A percentile compares a stretch with the other conserved stretches of the same genome.
phyloP scores from a whole-genome alignment of 2,113 vertebrate species.

The Gorilla gorilla region DNA sequence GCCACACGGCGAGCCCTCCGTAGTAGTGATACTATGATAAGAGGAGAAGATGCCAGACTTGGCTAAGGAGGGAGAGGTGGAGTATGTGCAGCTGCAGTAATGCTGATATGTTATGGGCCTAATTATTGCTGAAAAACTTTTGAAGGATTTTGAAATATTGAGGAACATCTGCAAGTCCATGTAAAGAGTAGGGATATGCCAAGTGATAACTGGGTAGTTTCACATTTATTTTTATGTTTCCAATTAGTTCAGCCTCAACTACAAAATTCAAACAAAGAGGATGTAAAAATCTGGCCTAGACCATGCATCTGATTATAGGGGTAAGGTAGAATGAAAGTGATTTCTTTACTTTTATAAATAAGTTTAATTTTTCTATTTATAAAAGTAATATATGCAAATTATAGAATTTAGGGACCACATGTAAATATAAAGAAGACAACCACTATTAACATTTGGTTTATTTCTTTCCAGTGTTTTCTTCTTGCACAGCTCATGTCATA shows the following conservation, averaged over 20 bases:
- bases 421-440: not conserved
- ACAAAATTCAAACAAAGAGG: slow-evolving; percentile 24
- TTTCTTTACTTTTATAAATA: not conserved
- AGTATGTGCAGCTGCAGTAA: not conserved
- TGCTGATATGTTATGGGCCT: not conserved
- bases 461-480: not conserved
- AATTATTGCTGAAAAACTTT: not conserved
- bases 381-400: slow-evolving; percentile 34
- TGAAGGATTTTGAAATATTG: not conserved
- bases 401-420: not conserved
- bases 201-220: not conserved
- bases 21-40: not conserved
- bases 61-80: not conserved
- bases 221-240: slow-evolving; percentile 46
- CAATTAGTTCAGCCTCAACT: slow-evolving; percentile 16
- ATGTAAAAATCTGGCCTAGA: not conserved
- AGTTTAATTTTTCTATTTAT: not conserved
- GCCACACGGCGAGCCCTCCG: accelerated
- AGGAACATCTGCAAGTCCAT: not conserved
- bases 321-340: not conserved
- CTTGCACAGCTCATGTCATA: not conserved
- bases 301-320: not conserved
- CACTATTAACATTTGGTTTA: not conserved
- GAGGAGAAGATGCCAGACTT: not conserved
- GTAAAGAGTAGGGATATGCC: not conserved